phyloP scores from a whole-genome alignment of 2,888 invertebrate species.

The Aethes cnicana region DNA sequence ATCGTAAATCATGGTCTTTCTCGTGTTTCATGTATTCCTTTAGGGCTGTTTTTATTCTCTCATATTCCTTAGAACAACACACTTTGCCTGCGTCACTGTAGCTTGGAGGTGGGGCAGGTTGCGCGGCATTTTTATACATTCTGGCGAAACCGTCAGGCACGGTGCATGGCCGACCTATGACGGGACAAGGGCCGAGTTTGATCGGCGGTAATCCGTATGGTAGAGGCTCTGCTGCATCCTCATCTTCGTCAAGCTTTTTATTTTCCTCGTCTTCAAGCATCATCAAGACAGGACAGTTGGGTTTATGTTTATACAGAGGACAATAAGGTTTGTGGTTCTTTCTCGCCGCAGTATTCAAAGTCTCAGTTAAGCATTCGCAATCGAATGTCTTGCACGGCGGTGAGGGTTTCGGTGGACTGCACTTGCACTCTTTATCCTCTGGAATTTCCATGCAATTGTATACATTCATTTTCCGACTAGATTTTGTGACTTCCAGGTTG shows the following conservation, averaged over 20 bases:
- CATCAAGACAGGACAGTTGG: constrained; percentile 61
- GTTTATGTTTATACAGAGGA: constrained; percentile 67
- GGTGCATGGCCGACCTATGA: constrained; percentile 69
- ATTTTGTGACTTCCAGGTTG: constrained; percentile 43
- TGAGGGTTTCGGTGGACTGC: constrained; percentile 61
- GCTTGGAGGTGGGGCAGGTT: constrained; percentile 60
- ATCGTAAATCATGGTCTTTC: constrained; percentile 65
- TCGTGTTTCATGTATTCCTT: constrained; percentile 66
- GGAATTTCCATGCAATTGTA: constrained; percentile 53
- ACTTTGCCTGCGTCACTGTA: constrained; percentile 71
- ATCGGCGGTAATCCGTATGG: constrained; percentile 75
- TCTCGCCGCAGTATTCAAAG: constrained; percentile 50
- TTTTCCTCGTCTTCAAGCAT: constrained; percentile 58
- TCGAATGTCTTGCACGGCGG: constrained; percentile 71
- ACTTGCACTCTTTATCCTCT: constrained; percentile 67
- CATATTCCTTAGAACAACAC: constrained; percentile 74
- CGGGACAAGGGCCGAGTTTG: constrained; percentile 72
- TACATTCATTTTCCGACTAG: constrained; percentile 41
- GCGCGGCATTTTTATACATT: constrained; percentile 67
- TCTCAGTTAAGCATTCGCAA: constrained; percentile 64
- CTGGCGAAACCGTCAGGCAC: constrained; percentile 72
- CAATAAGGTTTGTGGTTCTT: constrained; percentile 68
- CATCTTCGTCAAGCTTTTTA: constrained; percentile 60
- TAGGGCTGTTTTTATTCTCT: constrained; percentile 71
- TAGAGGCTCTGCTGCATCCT: constrained; percentile 62